Conservation (phyloP, 2,888 invertebrate genomes). For the Nipponacmea schrenckii region DNA sequence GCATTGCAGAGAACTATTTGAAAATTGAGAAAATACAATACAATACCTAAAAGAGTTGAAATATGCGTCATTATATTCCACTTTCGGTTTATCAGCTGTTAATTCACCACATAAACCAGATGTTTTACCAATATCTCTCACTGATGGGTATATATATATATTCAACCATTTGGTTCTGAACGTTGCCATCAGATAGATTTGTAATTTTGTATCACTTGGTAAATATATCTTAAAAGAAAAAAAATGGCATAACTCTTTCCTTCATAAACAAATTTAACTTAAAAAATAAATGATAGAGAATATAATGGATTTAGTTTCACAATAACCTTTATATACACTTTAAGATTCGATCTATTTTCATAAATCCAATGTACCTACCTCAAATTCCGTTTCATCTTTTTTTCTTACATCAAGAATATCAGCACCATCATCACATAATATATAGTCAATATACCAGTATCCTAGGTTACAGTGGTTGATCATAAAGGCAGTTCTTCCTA, state of each 20-base stretch:
- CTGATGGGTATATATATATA: neutral
- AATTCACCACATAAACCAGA: neutral
- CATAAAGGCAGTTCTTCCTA: neutral
- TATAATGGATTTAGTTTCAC: no score
- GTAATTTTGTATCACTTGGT: neutral
- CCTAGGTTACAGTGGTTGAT: neutral
- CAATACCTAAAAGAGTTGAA: no score
- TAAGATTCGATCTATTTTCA: no score
- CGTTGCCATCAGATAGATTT: fast-evolving
- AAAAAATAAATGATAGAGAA: no score
- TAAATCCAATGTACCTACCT: no score
- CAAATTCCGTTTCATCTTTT: no score
- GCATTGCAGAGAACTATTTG: no score
- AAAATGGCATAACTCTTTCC: no score
- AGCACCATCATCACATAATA: neutral
- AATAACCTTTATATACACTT: no score
- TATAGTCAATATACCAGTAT: neutral
- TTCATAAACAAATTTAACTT: no score
- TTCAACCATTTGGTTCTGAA: neutral
- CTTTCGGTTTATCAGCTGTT: neutral
- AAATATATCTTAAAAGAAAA: neutral
- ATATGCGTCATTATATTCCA: no score
- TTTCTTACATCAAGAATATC: neutral
- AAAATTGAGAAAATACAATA: no score
- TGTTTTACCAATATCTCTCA: neutral